Evolutionary conservation across 2,113 vertebrate species (phyloP).

Genomic region (Cochlearius cochlearius): DNA sequence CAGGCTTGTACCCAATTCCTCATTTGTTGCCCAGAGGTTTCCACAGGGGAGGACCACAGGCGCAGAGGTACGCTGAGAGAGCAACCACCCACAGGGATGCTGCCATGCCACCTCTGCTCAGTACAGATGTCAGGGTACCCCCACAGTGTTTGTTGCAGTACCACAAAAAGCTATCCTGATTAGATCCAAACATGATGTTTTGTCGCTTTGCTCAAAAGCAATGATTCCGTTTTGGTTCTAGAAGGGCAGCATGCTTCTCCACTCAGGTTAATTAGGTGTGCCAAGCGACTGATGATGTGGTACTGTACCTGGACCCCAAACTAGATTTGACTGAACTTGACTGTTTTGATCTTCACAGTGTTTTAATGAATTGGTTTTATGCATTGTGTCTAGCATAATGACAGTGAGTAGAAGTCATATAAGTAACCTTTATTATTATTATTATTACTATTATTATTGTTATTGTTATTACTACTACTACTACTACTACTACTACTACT

Average conservation of each 20-base stretch:
- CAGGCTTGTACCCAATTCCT: not conserved
- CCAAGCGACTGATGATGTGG: not conserved
- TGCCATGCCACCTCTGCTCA: not conserved
- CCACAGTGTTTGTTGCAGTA: fast-evolving
- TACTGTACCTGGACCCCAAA: not conserved
- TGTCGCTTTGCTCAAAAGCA: not conserved
- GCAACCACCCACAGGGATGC: not conserved
- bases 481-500: not conserved
- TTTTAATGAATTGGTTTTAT: not conserved
- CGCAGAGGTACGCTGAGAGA: not conserved
- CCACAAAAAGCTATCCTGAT: not conserved
- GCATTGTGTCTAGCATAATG: not conserved
- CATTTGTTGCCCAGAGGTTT: not conserved
- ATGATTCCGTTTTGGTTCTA: not conserved
- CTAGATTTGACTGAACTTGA: not conserved
- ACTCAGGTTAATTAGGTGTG: not conserved
- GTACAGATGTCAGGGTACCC: fast-evolving
- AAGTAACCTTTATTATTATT: not conserved
- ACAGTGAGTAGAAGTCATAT: not conserved
- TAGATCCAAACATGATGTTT: not conserved
- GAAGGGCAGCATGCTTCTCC: not conserved
- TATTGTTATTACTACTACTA: not conserved
- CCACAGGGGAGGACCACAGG: not conserved
- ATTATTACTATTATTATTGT: not conserved
- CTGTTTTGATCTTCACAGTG: not conserved